phyloP scores from a whole-genome alignment of 1,140 invertebrate species.

The Leptopilina clavipes region DNA sequence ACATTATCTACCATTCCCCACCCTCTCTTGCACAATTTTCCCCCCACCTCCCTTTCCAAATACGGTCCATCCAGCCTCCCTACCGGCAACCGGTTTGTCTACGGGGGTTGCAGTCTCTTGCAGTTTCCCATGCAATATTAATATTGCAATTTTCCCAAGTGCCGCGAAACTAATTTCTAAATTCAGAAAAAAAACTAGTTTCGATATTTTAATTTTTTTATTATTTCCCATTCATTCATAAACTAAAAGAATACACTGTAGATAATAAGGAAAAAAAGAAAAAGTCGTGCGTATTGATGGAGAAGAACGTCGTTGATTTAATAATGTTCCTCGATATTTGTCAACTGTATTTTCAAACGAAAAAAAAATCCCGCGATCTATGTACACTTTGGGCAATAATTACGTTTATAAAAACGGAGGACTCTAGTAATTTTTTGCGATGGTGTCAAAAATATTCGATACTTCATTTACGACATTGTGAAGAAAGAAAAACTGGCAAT shows the following conservation, averaged over 20 bases:
- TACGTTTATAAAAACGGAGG: conserved; percentile 68
- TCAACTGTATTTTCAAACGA: conserved; percentile 65
- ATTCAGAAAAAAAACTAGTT: not conserved
- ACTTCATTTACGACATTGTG: conserved; percentile 58
- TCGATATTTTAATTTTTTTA: too few species aligned
- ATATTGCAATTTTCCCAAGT: conserved; percentile 40
- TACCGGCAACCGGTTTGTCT: conserved; percentile 43
- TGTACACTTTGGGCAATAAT: conserved; percentile 70
- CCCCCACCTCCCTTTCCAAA: not conserved
- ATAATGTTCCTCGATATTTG: conserved; percentile 68
- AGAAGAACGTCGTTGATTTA: conserved; percentile 64
- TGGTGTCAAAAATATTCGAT: conserved; percentile 66
- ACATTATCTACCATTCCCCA: conserved; percentile 35
- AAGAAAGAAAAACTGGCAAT: conserved; percentile 29
- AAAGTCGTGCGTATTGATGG: conserved; percentile 42
- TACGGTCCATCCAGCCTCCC: conserved; percentile 42
- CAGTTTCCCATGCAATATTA: conserved; percentile 44
- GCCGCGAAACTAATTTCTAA: conserved; percentile 14
- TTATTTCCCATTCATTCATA: too few species aligned
- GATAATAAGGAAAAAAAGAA: too few species aligned
- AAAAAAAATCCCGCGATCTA: conserved; percentile 55
- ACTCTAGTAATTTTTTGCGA: conserved; percentile 59
- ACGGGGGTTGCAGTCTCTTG: conserved; percentile 40
- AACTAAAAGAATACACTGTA: too few species aligned
- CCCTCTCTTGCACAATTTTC: conserved; percentile 11